Percentiles rank a stretch among this genome's conserved stretches.
Conservation (phyloP, 2,888 invertebrate genomes). For the Apotomis capreana region DNA sequence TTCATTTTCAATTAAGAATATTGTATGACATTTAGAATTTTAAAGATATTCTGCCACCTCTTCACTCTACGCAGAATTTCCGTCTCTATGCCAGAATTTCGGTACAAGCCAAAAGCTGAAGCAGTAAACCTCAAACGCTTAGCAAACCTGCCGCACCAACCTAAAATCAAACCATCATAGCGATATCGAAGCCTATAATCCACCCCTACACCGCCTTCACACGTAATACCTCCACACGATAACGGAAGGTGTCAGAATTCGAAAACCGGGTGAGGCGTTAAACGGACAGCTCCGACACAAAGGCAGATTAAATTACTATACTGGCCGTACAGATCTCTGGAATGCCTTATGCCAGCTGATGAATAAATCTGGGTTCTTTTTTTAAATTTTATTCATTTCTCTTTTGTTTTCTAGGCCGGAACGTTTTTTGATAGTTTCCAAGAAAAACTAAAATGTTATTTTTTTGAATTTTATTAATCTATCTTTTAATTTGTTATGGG, state of each 20-base stretch:
- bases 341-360: slow-evolving; percentile 32
- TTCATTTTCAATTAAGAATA: no score
- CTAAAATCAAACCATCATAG: slow-evolving; percentile 30
- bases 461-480: no score
- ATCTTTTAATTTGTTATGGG: no score
- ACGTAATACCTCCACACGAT: slow-evolving; percentile 36
- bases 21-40: no score
- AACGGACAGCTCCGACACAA: slow-evolving; percentile 50
- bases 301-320: slow-evolving; percentile 58
- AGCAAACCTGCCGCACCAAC: not conserved
- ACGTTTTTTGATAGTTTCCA: no score
- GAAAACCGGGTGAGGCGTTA: slow-evolving; percentile 47
- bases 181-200: slow-evolving; percentile 32
- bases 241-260: slow-evolving; percentile 48
- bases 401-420: slow-evolving; percentile 1
- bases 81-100: no score
- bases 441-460: no score
- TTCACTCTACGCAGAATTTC: no score
- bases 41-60: no score
- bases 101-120: no score
- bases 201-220: slow-evolving; percentile 37
- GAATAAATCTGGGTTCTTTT: slow-evolving; percentile 24
- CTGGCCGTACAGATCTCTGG: slow-evolving; percentile 42
- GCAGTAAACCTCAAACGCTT: no score
- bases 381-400: slow-evolving; percentile 11